Evolutionary conservation across 2,113 vertebrate species (phyloP).

Genomic region (Oreotrochilus melanogaster): DNA sequence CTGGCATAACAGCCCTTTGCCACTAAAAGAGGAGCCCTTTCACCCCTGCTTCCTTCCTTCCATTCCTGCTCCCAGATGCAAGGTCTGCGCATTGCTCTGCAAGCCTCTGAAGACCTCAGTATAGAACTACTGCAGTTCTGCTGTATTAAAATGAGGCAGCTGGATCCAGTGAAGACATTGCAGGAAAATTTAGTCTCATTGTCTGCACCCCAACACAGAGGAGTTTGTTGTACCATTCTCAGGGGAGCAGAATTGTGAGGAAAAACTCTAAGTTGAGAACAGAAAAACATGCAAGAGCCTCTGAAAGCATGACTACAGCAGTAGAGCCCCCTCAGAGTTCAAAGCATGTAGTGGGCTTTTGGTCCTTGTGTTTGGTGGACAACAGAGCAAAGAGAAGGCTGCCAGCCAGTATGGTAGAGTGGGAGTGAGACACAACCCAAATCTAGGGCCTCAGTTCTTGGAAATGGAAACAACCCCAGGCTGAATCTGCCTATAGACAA

Average conservation of each 20-base stretch:
- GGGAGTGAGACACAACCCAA: background rate
- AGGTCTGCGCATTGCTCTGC: background rate
- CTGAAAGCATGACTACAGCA: background rate
- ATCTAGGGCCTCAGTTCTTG: background rate
- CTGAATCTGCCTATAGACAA: background rate
- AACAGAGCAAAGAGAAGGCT: background rate
- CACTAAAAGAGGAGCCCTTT: constrained; percentile 10
- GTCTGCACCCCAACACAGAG: background rate
- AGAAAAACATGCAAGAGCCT: background rate
- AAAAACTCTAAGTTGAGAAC: background rate
- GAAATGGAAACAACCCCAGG: background rate
- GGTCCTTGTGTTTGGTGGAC: background rate
- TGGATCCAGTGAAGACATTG: background rate
- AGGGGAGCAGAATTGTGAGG: background rate
- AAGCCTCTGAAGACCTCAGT: background rate
- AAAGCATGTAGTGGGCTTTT: background rate
- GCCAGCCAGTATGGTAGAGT: background rate
- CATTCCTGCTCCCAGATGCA: background rate
- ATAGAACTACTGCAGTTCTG: background rate
- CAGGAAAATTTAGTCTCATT: background rate
- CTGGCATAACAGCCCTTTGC: background rate
- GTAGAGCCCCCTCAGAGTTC: background rate
- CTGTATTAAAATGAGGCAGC: background rate
- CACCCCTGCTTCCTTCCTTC: constrained; percentile 38
- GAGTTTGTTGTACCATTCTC: background rate